Base-by-base conservation (phyloP, 1,140 invertebrate genomes). In the Coenobita brevimanus region DNA sequence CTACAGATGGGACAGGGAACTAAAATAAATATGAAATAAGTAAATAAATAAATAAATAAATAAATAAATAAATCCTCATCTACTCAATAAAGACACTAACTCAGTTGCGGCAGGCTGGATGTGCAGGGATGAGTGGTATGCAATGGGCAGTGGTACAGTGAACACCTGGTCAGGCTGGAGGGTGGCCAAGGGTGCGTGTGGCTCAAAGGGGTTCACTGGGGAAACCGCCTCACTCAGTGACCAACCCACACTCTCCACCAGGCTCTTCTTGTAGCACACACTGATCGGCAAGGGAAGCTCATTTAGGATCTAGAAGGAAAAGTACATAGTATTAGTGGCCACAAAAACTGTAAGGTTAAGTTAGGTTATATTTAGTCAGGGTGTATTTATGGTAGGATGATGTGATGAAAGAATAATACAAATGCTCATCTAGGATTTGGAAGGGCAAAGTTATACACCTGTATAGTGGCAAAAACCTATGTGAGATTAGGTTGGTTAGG, bases 71-170 rank as follows among this genome's bases (percentile, higher is more conserved):
- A n/a, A 27, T 17, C 17, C 6, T 50, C 46, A 6, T 27, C 21
- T 21, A 76, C 1, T 91, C 27, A 38, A 17, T 57, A 82, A 80
- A 24, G 83, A 67, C 90, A 93, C 94, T 94, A 93, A 95, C 95
- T 95, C 94, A n/a, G 94, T 93, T 91, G 96, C 95, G 33, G 95
- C 94, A n/a, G 96, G 96, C 90, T 95, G 93, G 43, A 97, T 91
- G 91, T 95, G 95, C 33, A 97, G 92, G 87, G 95, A 95, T 91
- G 96, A 97, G 91, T 97, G 96, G 92, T 97, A 97, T 3, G 96
- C 96, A 33, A 97, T 94, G 90, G 95, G 95, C 30, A 97, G 92
- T 21, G 97, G 97, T 62, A 97, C 94, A 90, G 95, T 95, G 91
- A 95, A 97, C 0, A 94, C 94, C 89, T 96, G 95, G 89, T 96